These are phyloP conservation scores for Amphipoea lucens DNA, from an alignment of 2,888 invertebrate species.

Conservation along the genomic window DNA sequence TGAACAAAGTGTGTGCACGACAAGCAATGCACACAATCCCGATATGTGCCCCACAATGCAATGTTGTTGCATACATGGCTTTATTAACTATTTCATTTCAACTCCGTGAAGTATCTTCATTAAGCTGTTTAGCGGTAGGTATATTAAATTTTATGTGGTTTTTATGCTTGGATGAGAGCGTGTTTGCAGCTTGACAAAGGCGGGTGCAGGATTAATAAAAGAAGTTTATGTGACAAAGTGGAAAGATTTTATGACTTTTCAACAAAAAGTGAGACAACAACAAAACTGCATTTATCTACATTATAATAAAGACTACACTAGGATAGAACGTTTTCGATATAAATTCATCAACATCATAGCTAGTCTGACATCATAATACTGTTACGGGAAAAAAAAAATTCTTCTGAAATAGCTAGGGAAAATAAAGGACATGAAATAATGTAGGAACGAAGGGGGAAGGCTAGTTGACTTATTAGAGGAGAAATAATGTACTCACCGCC, in stretches of 20 bases:
- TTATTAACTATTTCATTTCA: slow-evolving; percentile 69
- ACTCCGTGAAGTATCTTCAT: slow-evolving; percentile 59
- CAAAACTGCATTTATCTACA: not conserved
- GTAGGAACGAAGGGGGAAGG: not conserved
- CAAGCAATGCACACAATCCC: slow-evolving; percentile 65
- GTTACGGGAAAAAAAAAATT: not conserved
- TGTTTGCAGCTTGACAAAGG: slow-evolving; percentile 12
- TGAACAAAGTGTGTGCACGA: slow-evolving; percentile 45
- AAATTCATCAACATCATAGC: not conserved
- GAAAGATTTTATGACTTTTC: not conserved
- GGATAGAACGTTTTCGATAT: too few species aligned
- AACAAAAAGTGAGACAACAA: not conserved
- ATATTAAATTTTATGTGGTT: slow-evolving; percentile 44
- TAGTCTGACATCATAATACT: not conserved
- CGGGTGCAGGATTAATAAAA: slow-evolving; percentile 19
- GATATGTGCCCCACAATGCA: slow-evolving; percentile 57
- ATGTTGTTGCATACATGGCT: slow-evolving; percentile 63
- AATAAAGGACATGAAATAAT: slow-evolving; percentile 16
- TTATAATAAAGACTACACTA: not conserved
- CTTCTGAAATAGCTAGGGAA: not conserved
- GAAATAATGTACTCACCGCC: slow-evolving; percentile 14
- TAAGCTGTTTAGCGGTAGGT: slow-evolving; percentile 51
- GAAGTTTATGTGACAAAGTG: not conserved
- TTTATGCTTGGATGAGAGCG: slow-evolving; percentile 24
- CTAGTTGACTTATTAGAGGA: slow-evolving; percentile 25